Base-by-base conservation (phyloP, 2,888 invertebrate species). In the Drosophila macrothrix region DNA sequence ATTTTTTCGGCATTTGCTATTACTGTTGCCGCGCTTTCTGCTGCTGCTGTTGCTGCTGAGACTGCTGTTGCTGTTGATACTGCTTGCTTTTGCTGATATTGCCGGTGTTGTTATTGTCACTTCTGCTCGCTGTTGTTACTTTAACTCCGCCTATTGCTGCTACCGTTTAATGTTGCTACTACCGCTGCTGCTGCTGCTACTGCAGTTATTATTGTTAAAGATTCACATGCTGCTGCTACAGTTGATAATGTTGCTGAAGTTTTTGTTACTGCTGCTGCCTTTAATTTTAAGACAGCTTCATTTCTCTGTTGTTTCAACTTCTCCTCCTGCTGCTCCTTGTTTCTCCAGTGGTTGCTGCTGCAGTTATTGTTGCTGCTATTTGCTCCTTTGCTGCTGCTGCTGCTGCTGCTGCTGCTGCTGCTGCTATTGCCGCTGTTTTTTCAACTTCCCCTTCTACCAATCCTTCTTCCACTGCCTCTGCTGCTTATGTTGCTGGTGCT, bases 11-110 rank as follows among this genome's bases (percentile, higher is more conserved):
- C 29, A 25, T 7, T 46, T 29, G 16, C 25, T 37, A 22, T 35
- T 35, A 19, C 9, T 25, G 4, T 39, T 70, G 62, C 63, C 67
- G 62, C 65, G 46, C 22, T 46, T 49, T 28, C 16, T 37, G 41
- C 25, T 50, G 39, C 22, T 41, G 19, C 3, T 29, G 9, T 16
- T 41, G 6, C 5, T 41, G 5, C 16, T 29, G 29, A 16, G 2
- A 22, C 16, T 29, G 19, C 0, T 41, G n/a, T 14, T 29, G 39
- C 16, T 39, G 12, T 16, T 41, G n/a, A 9, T 29, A 1, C 3
- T 10, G 14, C 1, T 22, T 46, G 7, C 7, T 22, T 16, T 9
- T n/a, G n/a, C 12, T 14, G 2, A 0, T 19, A 19, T 46, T 46
- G 22, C 16, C 33, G n/a, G 14, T 59, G 7, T 10, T n/a, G 10